Conservation (phyloP, 2,888 invertebrate species). For the Amphipyra tragopoginis region DNA sequence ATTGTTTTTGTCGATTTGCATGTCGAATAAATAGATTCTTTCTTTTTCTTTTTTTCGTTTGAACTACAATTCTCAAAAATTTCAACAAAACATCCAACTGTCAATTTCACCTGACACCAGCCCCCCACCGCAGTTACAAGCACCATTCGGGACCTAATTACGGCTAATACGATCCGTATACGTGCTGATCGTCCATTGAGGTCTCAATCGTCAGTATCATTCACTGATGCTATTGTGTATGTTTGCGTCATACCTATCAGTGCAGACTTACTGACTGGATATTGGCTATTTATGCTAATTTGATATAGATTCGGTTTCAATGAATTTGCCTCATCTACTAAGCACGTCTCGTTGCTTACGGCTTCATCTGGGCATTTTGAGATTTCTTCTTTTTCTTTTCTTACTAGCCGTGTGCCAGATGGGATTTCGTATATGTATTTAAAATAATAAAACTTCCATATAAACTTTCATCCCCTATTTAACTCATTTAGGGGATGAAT, state of each 20-base stretch:
- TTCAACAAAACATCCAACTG: too few relatives aligned
- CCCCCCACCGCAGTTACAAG: slow-evolving; percentile 7
- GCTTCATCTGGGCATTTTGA: too few relatives aligned
- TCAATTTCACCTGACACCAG: slow-evolving; percentile 14
- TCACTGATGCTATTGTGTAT: slow-evolving; percentile 66
- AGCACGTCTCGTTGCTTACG: neutral
- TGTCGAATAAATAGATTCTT: too few relatives aligned
- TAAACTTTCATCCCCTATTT: too few relatives aligned
- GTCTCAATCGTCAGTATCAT: slow-evolving; percentile 52
- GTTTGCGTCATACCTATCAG: slow-evolving; percentile 68
- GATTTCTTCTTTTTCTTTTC: too few relatives aligned
- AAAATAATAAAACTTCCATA: too few relatives aligned
- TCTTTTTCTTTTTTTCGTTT: too few relatives aligned
- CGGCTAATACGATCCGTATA: slow-evolving; percentile 58
- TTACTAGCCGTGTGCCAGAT: too few relatives aligned
- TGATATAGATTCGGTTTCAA: slow-evolving; percentile 25
- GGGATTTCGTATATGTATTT: too few relatives aligned
- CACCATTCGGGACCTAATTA: slow-evolving; percentile 47
- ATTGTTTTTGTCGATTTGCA: too few relatives aligned
- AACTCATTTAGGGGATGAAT: too few relatives aligned
- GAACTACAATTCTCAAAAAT: too few relatives aligned
- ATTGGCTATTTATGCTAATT: slow-evolving; percentile 50
- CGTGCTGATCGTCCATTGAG: slow-evolving; percentile 67
- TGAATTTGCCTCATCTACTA: slow-evolving; percentile 12
- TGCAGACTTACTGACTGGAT: slow-evolving; percentile 38